phyloP scores from a whole-genome alignment of 2,888 invertebrate genomes.

The Mythimna ferrago region DNA sequence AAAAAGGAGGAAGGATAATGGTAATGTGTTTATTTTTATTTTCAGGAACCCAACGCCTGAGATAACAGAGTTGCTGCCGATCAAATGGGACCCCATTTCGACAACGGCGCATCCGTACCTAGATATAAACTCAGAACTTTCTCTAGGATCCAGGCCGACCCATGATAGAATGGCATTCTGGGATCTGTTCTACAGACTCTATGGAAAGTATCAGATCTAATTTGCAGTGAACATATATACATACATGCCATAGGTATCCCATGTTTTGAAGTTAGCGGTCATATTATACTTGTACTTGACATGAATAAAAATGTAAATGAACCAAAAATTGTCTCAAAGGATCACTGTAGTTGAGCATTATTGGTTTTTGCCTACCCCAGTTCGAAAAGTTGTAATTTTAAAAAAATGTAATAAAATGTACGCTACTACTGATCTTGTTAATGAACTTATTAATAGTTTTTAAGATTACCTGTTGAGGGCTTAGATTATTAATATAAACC shows the following conservation, averaged over 20 bases:
- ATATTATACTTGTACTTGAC: too few relatives aligned
- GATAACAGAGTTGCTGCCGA: conserved; percentile 56
- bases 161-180: conserved; percentile 61
- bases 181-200: conserved; percentile 66
- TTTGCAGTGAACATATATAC: neutral
- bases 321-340: neutral
- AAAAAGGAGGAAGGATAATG: neutral
- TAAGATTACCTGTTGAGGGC: neutral
- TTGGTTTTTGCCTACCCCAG: too few relatives aligned
- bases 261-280: too few relatives aligned
- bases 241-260: neutral
- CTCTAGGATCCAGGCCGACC: conserved; percentile 30
- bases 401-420: neutral
- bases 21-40: neutral
- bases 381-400: too few relatives aligned
- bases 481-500: too few relatives aligned
- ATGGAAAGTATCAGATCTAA: conserved; percentile 48
- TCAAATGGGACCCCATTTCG: conserved; percentile 64
- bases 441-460: neutral
- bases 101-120: conserved; percentile 49
- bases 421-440: neutral
- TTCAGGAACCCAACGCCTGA: conserved; percentile 65
- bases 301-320: neutral
- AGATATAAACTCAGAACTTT: conserved; percentile 53
- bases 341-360: neutral